phyloP scores from a whole-genome alignment of 2,797 vertebrate species.

The Lagocephalus sceleratus region DNA sequence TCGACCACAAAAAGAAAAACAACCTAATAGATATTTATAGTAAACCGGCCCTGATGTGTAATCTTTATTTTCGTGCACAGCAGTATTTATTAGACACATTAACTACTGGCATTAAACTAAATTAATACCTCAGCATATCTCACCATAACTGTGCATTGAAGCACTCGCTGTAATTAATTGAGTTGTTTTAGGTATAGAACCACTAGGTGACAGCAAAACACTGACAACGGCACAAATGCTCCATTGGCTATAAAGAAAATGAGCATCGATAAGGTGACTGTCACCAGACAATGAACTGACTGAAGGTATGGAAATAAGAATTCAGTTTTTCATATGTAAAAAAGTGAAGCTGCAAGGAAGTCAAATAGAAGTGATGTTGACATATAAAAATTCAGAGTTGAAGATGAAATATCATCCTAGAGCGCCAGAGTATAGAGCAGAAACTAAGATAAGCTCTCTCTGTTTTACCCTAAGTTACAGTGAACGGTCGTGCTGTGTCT shows the following conservation, averaged over 20 bases:
- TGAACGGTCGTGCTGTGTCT: conserved; percentile 13
- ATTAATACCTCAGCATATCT: conserved; percentile 21
- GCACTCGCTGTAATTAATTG: conserved; percentile 2
- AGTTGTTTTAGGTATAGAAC: background rate
- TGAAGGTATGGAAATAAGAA: too few species aligned
- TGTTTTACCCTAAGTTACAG: conserved; percentile 9
- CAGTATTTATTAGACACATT: conserved; percentile 36
- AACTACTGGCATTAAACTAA: conserved; percentile 34
- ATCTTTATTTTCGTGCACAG: conserved; percentile 16
- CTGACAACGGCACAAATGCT: conserved; percentile 48
- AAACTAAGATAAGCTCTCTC: conserved; percentile 1
- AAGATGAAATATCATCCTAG: background rate
- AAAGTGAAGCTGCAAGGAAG: too few species aligned
- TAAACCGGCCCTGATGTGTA: conserved; percentile 10
- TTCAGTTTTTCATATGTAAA: too few species aligned
- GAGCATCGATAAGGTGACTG: conserved; percentile 1
- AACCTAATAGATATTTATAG: conserved; percentile 5
- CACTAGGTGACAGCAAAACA: conserved; percentile 69
- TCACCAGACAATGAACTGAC: too few species aligned
- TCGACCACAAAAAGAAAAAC: conserved; percentile 7
- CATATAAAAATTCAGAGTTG: background rate
- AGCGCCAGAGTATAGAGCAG: background rate
- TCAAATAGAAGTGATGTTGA: background rate
- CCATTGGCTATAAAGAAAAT: background rate
- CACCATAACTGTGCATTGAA: background rate